phyloP scores from a whole-genome alignment of 2,888 invertebrate species.

The Gisinianus flammeolus region DNA sequence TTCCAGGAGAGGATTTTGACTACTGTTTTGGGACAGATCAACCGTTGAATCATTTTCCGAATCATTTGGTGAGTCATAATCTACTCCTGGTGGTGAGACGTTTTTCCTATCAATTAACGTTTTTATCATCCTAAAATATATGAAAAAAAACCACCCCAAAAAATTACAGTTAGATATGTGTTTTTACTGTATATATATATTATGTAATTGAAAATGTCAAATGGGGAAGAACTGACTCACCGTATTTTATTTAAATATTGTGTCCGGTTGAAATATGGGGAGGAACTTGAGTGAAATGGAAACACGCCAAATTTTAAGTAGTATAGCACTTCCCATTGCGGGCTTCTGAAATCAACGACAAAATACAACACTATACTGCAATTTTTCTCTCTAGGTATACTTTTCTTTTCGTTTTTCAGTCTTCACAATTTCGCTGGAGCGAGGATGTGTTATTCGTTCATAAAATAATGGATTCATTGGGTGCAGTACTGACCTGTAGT shows the following conservation, averaged over 20 bases:
- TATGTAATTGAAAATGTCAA: too few relatives aligned
- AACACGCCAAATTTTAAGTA: conserved; percentile 53
- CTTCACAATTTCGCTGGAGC: too few relatives aligned
- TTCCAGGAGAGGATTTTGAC: neutral
- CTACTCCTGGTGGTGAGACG: neutral
- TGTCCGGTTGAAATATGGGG: conserved; percentile 33
- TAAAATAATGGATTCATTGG: too few relatives aligned
- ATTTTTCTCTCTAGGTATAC: too few relatives aligned
- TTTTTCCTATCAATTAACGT: conserved; percentile 16
- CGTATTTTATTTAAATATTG: conserved; percentile 40
- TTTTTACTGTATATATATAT: too few relatives aligned
- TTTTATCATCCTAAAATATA: conserved; percentile 27
- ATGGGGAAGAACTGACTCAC: neutral
- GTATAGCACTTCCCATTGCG: conserved; percentile 57
- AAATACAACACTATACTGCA: too few relatives aligned
- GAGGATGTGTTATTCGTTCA: too few relatives aligned
- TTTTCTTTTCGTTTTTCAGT: too few relatives aligned
- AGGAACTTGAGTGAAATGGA: conserved; percentile 45
- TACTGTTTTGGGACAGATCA: neutral
- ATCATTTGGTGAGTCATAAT: neutral
- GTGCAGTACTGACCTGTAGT: conserved; percentile 27
- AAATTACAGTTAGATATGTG: too few relatives aligned
- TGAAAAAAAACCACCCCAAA: neutral
- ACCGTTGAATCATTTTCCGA: neutral
- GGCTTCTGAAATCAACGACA: conserved; percentile 38